Conservation (phyloP, 2,888 invertebrate genomes). For the Nineta flava region DNA sequence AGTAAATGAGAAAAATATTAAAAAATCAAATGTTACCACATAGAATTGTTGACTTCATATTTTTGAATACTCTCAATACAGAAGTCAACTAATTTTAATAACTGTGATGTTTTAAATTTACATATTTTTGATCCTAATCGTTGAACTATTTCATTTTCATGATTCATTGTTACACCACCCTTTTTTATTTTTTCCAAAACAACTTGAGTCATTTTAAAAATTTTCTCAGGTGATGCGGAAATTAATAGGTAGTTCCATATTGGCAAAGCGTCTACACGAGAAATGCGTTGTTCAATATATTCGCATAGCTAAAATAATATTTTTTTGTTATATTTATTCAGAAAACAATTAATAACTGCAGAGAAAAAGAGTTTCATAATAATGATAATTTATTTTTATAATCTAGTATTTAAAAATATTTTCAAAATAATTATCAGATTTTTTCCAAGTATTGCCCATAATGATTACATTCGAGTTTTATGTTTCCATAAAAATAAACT, state of each 20-base stretch:
- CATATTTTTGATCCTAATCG: slow-evolving; percentile 32
- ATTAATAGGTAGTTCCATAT: slow-evolving; percentile 22
- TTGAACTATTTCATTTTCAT: slow-evolving; percentile 32
- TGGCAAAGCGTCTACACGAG: slow-evolving; percentile 17
- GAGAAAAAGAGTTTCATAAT: too few relatives aligned
- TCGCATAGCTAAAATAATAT: slow-evolving; percentile 16
- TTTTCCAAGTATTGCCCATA: too few relatives aligned
- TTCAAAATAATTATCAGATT: too few relatives aligned
- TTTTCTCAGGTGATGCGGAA: slow-evolving; percentile 18
- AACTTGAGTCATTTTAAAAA: slow-evolving; percentile 17
- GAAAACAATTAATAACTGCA: too few relatives aligned
- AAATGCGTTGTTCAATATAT: slow-evolving; percentile 15
- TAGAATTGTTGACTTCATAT: slow-evolving; percentile 32
- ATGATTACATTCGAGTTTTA: too few relatives aligned
- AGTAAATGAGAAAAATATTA: background rate
- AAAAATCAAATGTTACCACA: slow-evolving; percentile 18
- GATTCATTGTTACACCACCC: slow-evolving; percentile 17
- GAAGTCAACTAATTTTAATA: slow-evolving; percentile 36
- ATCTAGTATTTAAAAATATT: too few relatives aligned
- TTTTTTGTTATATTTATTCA: too few relatives aligned
- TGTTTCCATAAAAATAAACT: too few relatives aligned
- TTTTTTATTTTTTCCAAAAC: slow-evolving; percentile 20
- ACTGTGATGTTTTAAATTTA: slow-evolving; percentile 32
- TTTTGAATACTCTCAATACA: slow-evolving; percentile 36
- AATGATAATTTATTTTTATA: too few relatives aligned